Conservation (phyloP, 2,113 vertebrate genomes). For the Paedocypris sp. region DNA sequence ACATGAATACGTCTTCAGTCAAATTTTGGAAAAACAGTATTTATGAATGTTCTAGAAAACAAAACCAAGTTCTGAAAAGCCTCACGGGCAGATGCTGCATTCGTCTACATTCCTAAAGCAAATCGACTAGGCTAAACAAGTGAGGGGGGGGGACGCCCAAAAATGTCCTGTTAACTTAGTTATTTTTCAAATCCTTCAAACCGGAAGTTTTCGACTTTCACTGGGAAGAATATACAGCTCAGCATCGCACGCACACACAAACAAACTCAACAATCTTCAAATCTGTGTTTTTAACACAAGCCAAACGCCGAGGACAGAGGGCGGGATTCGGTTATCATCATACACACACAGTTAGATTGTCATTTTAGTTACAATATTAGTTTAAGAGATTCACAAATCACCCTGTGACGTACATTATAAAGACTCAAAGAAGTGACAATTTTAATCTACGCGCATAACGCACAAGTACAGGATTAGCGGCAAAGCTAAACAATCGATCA, state of each 20-base stretch:
- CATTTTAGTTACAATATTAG: slow-evolving; percentile 41
- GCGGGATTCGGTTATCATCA: slow-evolving; percentile 4
- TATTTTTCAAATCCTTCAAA: not conserved
- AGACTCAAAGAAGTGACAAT: not conserved
- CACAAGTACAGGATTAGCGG: not conserved
- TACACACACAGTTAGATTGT: slow-evolving; percentile 53
- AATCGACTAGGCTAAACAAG: not conserved
- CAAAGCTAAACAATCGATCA: not conserved
- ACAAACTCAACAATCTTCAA: slow-evolving; percentile 7
- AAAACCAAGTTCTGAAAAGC: too few species aligned
- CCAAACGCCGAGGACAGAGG: not conserved
- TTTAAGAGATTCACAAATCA: slow-evolving; percentile 32
- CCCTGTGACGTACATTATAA: slow-evolving; percentile 24
- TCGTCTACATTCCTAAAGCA: slow-evolving; percentile 15
- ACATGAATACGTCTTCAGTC: too few species aligned
- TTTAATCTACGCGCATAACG: not conserved
- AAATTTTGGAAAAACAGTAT: not conserved
- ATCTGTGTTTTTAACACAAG: not conserved
- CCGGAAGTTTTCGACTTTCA: not conserved
- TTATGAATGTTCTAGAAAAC: not conserved
- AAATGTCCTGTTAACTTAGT: slow-evolving; percentile 1
- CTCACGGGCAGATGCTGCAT: not conserved
- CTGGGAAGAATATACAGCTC: not conserved
- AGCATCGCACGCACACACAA: slow-evolving; percentile 19
- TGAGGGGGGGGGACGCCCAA: not conserved